Percentiles rank a stretch among this genome's conserved stretches.
Conservation (phyloP, 2,113 vertebrate genomes). For the Elgaria multicarinata region DNA sequence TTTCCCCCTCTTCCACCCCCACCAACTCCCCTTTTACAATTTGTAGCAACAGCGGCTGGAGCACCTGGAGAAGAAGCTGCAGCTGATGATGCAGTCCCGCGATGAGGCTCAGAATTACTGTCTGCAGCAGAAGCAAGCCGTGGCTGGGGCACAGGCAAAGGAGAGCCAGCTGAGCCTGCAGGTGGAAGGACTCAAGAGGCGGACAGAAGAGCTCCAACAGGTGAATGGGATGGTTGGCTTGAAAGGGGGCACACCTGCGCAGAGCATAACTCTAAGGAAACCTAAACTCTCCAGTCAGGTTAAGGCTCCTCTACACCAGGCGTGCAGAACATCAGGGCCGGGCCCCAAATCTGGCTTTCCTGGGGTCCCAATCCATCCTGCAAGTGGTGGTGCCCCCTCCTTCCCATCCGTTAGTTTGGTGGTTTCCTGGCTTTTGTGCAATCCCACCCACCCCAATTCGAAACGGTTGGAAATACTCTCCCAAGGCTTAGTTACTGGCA, state of each 20-base stretch:
- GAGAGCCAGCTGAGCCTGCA: constrained; percentile 81
- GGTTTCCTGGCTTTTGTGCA: no score
- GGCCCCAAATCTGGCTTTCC: no score
- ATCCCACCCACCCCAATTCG: no score
- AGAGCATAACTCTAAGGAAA: neutral
- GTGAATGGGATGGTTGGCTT: constrained; percentile 63
- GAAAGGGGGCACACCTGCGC: neutral
- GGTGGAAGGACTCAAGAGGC: constrained; percentile 80
- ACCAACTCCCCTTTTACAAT: neutral
- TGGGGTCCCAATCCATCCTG: no score
- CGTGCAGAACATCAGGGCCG: no score
- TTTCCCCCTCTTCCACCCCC: accelerated
- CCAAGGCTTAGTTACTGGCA: no score
- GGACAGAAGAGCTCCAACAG: constrained; percentile 89
- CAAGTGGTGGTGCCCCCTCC: no score
- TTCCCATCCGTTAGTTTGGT: no score
- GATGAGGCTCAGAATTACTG: constrained; percentile 87
- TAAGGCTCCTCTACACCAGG: neutral
- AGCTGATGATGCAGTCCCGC: constrained; percentile 79
- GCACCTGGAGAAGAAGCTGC: constrained; percentile 89
- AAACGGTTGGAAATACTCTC: no score
- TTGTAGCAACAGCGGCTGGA: constrained; percentile 85
- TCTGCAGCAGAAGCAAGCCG: constrained; percentile 87
- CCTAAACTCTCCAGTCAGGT: neutral
- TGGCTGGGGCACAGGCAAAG: constrained; percentile 84